Conservation (phyloP, 2,797 vertebrate genomes). For the Helicolenus hilgendorfi region DNA sequence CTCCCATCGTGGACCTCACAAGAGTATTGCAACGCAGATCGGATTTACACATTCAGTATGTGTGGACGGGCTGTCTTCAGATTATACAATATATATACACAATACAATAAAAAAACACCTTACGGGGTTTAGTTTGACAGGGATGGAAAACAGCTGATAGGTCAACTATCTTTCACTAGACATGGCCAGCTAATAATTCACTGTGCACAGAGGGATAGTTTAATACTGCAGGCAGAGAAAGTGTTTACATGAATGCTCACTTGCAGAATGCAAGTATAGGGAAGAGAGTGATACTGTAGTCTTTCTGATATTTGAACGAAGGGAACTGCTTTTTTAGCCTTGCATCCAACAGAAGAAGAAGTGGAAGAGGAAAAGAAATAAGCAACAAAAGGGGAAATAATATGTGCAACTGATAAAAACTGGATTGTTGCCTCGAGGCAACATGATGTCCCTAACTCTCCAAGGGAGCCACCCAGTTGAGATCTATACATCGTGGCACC, state of each 20-base stretch:
- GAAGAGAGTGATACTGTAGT: neutral
- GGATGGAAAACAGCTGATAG: conserved; percentile 20
- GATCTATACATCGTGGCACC: conserved; percentile 19
- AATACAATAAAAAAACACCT: neutral
- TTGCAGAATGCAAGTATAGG: conserved; percentile 14
- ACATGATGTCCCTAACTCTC: conserved; percentile 21
- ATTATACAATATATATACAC: neutral
- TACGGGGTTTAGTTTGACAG: conserved; percentile 28
- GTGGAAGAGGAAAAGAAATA: neutral
- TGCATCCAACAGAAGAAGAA: neutral
- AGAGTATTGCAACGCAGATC: neutral
- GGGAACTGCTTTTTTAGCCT: neutral
- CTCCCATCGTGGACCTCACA: neutral
- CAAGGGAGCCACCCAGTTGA: neutral
- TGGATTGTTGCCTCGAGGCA: conserved; percentile 15
- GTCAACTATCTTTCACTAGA: conserved; percentile 20
- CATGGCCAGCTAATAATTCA: conserved; percentile 33
- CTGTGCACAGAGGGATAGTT: neutral
- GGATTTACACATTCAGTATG: conserved; percentile 1
- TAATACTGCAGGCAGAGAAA: conserved; percentile 16
- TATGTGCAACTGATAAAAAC: neutral
- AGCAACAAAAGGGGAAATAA: neutral
- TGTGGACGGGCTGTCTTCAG: neutral
- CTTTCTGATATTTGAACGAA: conserved; percentile 3
- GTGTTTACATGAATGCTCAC: neutral